Evolutionary conservation across 2,797 vertebrate species (phyloP).

Genomic region (Gallinago nigripennis): DNA sequence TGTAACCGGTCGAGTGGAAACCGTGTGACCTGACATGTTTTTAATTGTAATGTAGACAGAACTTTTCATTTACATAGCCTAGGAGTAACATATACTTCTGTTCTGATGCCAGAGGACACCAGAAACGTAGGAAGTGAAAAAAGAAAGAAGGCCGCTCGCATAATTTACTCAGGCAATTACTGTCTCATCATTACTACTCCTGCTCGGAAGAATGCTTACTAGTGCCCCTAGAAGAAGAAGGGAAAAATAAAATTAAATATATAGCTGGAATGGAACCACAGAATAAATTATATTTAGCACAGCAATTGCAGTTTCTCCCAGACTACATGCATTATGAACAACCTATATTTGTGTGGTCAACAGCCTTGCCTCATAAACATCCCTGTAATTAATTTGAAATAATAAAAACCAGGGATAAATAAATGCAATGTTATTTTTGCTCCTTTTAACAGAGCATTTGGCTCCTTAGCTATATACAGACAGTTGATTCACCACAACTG

Average conservation of each 20-base stretch:
- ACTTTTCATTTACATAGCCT: conserved; percentile 15
- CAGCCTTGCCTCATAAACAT: background rate
- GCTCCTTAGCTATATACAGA: background rate
- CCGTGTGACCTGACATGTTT: conserved; percentile 1
- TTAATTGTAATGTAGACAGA: background rate
- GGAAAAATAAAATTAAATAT: conserved; percentile 29
- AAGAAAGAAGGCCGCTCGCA: background rate
- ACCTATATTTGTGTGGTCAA: conserved; percentile 28
- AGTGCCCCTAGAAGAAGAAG: background rate
- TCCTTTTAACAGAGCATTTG: background rate
- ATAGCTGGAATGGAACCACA: conserved; percentile 40
- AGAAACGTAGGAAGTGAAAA: conserved; percentile 16
- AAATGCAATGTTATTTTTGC: background rate
- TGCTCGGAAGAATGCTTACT: conserved; percentile 26
- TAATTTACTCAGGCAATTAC: conserved; percentile 45
- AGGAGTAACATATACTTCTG: conserved; percentile 22
- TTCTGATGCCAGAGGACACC: conserved; percentile 49
- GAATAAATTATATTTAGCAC: conserved; percentile 44
- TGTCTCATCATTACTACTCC: conserved; percentile 27
- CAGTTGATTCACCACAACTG: background rate
- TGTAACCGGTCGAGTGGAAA: conserved; percentile 14
- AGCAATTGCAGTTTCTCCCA: conserved; percentile 51
- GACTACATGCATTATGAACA: background rate
- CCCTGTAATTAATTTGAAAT: conserved; percentile 52
- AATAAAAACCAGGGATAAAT: conserved; percentile 15